These are phyloP conservation scores for Gasterosteus nipponicus DNA, from an alignment of 2,113 vertebrate genomes.

Conservation along the genomic window DNA sequence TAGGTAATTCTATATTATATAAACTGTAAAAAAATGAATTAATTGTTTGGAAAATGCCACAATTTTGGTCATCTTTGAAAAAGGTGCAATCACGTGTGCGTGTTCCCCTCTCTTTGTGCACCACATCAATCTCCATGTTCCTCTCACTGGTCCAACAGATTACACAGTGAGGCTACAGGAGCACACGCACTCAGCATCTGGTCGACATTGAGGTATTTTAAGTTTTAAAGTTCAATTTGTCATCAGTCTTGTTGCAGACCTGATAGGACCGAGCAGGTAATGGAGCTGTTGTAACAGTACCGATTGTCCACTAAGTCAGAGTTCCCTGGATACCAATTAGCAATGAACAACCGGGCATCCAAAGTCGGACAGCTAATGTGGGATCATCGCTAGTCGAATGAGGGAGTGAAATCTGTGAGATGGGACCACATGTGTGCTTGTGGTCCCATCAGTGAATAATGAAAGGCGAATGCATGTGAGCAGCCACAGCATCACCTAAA, in stretches of 20 bases:
- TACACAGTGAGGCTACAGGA: conserved; percentile 19
- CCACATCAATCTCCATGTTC: conserved; percentile 26
- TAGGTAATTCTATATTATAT: not conserved
- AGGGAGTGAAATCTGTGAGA: conserved; percentile 20
- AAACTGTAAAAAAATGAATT: not conserved
- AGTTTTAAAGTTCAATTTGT: conserved; percentile 65
- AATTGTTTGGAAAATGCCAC: not conserved
- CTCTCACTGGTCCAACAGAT: conserved; percentile 16
- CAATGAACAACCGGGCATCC: conserved; percentile 49
- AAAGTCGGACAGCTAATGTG: conserved; percentile 35
- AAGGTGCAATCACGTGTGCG: not conserved
- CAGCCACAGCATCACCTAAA: not conserved
- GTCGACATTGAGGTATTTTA: conserved; percentile 32
- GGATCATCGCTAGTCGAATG: conserved; percentile 24
- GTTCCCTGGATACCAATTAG: conserved; percentile 69
- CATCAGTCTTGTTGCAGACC: conserved; percentile 56
- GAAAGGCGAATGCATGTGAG: not conserved
- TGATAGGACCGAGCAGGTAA: conserved; percentile 52
- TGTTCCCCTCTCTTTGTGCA: conserved; percentile 11
- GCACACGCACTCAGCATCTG: conserved; percentile 49
- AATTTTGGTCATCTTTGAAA: not conserved
- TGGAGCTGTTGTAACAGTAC: conserved; percentile 68
- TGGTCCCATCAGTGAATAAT: conserved; percentile 5
- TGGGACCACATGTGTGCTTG: conserved; percentile 19
- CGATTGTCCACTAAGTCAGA: conserved; percentile 57